Evolutionary conservation across 2,113 vertebrate genomes (phyloP).

Genomic region (Zosterops pallidus): DNA sequence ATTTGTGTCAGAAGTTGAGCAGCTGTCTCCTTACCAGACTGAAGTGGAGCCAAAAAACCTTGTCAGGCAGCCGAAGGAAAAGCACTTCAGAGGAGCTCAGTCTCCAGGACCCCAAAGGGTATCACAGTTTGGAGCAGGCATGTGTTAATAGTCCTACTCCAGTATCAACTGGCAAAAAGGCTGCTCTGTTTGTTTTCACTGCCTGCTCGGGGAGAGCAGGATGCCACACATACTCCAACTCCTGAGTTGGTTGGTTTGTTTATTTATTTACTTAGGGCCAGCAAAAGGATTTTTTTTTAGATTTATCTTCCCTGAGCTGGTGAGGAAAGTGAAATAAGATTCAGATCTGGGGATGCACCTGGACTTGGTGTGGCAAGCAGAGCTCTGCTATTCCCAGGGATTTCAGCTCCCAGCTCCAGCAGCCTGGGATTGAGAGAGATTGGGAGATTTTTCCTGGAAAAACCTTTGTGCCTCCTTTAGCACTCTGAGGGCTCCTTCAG

Average conservation of each 20-base stretch:
- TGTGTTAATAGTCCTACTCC: conserved; percentile 32
- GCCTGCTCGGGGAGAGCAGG: not conserved
- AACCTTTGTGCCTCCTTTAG: not conserved
- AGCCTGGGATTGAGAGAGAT: not conserved
- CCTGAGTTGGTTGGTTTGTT: not conserved
- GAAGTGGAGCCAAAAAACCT: conserved; percentile 77
- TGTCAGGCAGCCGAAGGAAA: conserved; percentile 72
- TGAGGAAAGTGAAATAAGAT: not conserved
- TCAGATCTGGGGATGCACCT: not conserved
- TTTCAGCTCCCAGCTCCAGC: not conserved
- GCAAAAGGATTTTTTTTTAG: not conserved
- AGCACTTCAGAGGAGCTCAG: conserved; percentile 72
- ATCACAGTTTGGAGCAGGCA: conserved; percentile 53
- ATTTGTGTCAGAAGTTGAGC: conserved; percentile 77
- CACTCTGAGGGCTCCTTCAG: too few species aligned
- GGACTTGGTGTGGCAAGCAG: not conserved
- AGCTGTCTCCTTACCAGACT: conserved; percentile 78
- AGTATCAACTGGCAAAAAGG: not conserved
- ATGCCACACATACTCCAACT: not conserved
- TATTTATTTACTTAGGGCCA: not conserved
- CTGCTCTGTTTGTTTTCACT: not conserved
- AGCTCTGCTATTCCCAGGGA: not conserved
- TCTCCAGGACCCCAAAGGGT: conserved; percentile 68
- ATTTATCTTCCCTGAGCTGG: not conserved
- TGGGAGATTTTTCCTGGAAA: not conserved